Evolutionary conservation across 2,888 invertebrate species (phyloP).

Genomic region (Macaria notata): DNA sequence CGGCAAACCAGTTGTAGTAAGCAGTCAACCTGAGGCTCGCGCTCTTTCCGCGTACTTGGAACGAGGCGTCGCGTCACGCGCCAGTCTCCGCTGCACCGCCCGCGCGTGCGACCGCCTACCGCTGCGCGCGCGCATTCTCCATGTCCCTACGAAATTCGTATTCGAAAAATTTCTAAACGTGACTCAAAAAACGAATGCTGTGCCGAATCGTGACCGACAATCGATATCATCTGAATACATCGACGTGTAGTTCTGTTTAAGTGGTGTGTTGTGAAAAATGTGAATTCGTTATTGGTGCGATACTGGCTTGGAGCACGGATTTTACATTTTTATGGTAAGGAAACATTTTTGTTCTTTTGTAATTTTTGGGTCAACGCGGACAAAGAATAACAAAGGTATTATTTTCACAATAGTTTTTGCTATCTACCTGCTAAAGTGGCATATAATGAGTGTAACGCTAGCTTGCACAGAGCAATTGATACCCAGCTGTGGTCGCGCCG

Average conservation of each 20-base stretch:
- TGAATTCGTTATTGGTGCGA: conserved; percentile 52
- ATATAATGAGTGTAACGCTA: conserved; percentile 7
- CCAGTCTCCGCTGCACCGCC: conserved; percentile 64
- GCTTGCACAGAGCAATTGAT: conserved; percentile 8
- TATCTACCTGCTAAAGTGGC: conserved; percentile 5
- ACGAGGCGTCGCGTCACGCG: conserved; percentile 39
- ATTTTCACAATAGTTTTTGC: conserved; percentile 12
- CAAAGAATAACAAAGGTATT: conserved; percentile 14
- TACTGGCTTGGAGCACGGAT: conserved; percentile 48
- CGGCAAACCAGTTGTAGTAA: conserved; percentile 61
- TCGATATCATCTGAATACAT: conserved; percentile 46
- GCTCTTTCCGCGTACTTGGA: conserved; percentile 34
- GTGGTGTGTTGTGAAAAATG: conserved; percentile 62
- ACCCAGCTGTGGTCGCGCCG: conserved; percentile 6
- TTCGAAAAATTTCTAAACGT: conserved; percentile 53
- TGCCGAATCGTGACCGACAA: conserved; percentile 50
- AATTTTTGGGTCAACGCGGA: conserved; percentile 36
- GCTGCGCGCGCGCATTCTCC: conserved; percentile 45
- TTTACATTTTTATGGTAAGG: conserved; percentile 68
- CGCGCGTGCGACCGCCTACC: conserved; percentile 43
- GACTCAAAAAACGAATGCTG: conserved; percentile 53
- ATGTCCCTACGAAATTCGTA: conserved; percentile 38
- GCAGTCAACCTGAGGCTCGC: conserved; percentile 48
- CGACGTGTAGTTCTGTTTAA: conserved; percentile 37
- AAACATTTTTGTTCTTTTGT: conserved; percentile 40